Percentiles rank a stretch among this genome's conserved stretches.
Evolutionary conservation across 2,888 invertebrate species (phyloP).

Genomic region (Apocheima hispidaria): DNA sequence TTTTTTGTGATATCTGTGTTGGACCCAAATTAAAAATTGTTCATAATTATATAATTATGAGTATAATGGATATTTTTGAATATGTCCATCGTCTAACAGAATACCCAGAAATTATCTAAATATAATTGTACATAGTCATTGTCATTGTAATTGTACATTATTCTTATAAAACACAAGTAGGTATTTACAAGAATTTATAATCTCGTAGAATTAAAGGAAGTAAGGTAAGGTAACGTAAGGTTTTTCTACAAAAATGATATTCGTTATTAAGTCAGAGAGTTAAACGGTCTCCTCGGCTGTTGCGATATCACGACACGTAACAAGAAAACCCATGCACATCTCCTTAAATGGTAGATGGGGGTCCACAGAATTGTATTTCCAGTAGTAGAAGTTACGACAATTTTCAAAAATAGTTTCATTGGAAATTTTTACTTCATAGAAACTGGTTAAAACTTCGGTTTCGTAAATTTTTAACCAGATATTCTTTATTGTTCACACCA

Average conservation of each 20-base stretch:
- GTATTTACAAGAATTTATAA: background rate
- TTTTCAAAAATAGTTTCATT: background rate
- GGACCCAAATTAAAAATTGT: no score
- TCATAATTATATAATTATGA: no score
- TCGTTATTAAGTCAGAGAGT: conserved; percentile 32
- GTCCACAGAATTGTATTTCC: conserved; percentile 41
- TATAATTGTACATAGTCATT: no score
- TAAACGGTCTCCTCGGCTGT: conserved; percentile 37
- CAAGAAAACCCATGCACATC: conserved; percentile 68
- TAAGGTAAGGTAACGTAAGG: background rate
- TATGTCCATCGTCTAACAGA: no score
- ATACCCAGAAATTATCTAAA: no score
- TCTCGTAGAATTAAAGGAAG: conserved; percentile 8
- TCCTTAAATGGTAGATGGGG: conserved; percentile 65
- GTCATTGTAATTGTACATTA: background rate
- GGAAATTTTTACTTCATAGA: background rate
- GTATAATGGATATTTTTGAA: no score
- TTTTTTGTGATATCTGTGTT: no score
- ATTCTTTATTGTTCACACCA: no score
- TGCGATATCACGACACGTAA: conserved; percentile 48
- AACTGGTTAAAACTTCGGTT: no score
- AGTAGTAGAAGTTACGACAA: conserved; percentile 9
- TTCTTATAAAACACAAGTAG: conserved; percentile 6
- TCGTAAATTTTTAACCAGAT: no score
- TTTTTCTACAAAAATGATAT: conserved; percentile 20